Base-by-base conservation (phyloP, 92 coral and sea anemone genomes). In the Scolanthus callimorphus region DNA sequence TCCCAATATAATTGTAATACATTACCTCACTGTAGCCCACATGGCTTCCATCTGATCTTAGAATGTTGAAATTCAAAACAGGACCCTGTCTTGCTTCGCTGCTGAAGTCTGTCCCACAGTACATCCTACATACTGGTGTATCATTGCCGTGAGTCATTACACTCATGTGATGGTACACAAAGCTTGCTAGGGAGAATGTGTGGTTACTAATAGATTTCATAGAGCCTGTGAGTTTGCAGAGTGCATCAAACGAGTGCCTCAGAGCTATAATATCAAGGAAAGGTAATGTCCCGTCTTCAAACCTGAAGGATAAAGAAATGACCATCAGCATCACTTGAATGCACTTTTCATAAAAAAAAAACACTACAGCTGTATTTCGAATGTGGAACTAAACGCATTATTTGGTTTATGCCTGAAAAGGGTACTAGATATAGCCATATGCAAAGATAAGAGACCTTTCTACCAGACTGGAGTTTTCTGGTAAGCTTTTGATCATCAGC, bases 261-360 rank as follows among this genome's bases (percentile, higher is more conserved):
- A 94, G 39, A 21, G 85, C 88, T 39, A 89, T 51, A 20, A 94
- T 94, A 55, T 94, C 96, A 73, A 94, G 62, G 65, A 80, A 94
- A 15, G 99, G 83, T 39, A 86, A 69, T 2, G 99, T 94, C 21
- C 99, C 99, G 68, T 94, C 95, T 60, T 89, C 90, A 85, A 84
- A 84, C 67, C 99, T 94, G 70, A n/a, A n/a, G n/a, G n/a, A n/a
- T n/a, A n/a, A n/a, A n/a, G n/a, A n/a, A n/a, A n/a, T n/a, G n/a
- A n/a, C n/a, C n/a, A n/a, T n/a, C n/a, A n/a, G n/a, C n/a, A n/a
- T n/a, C n/a, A n/a, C n/a, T n/a, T n/a, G n/a, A n/a, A n/a, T n/a
- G n/a, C n/a, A n/a, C n/a, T n/a, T n/a, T n/a, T n/a, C n/a, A n/a
- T n/a, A n/a, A n/a, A n/a, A n/a, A n/a, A n/a, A n/a, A n/a, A n/a